These are phyloP conservation scores for Thaumetopoea pityocampa DNA, from an alignment of 1,140 invertebrate species.

Conservation along the genomic window DNA sequence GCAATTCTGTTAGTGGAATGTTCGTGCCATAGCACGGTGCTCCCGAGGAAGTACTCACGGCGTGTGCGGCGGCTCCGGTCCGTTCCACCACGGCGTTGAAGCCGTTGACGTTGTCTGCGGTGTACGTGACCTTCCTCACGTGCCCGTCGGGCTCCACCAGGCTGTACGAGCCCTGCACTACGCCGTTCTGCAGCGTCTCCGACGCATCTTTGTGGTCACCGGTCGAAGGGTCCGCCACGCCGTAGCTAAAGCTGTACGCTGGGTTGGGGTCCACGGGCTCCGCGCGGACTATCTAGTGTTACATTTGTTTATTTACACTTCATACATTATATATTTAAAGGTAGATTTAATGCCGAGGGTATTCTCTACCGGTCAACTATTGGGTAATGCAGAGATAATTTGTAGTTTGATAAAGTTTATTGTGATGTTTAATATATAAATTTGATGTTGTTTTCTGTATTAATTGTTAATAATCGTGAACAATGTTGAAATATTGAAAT, in stretches of 20 bases:
- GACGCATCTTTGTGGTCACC: constrained; percentile 82
- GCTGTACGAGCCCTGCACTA: constrained; percentile 80
- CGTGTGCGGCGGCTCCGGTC: constrained; percentile 65
- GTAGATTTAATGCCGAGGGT: too few relatives aligned
- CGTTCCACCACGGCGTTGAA: constrained; percentile 77
- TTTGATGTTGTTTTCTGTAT: too few relatives aligned
- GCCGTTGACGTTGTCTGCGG: constrained; percentile 74
- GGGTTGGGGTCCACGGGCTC: constrained; percentile 83
- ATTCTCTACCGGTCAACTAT: too few relatives aligned
- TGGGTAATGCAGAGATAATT: too few relatives aligned
- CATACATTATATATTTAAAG: too few relatives aligned
- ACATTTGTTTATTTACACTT: too few relatives aligned
- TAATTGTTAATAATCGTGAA: too few relatives aligned
- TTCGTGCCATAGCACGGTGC: too few relatives aligned
- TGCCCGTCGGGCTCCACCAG: constrained; percentile 81
- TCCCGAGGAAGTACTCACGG: constrained; percentile 35
- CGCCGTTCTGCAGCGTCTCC: constrained; percentile 78
- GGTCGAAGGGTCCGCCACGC: constrained; percentile 82
- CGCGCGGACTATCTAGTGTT: constrained; percentile 58
- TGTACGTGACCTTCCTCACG: constrained; percentile 77
- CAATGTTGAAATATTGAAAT: too few relatives aligned
- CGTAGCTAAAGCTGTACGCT: constrained; percentile 84
- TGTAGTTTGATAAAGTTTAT: too few relatives aligned
- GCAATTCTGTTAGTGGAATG: too few relatives aligned
- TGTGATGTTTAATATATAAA: too few relatives aligned